Evolutionary conservation across 2,113 vertebrate genomes (phyloP), one percentile per base, ranked within the genome.

Genomic region (Candoia aspera): DNA sequence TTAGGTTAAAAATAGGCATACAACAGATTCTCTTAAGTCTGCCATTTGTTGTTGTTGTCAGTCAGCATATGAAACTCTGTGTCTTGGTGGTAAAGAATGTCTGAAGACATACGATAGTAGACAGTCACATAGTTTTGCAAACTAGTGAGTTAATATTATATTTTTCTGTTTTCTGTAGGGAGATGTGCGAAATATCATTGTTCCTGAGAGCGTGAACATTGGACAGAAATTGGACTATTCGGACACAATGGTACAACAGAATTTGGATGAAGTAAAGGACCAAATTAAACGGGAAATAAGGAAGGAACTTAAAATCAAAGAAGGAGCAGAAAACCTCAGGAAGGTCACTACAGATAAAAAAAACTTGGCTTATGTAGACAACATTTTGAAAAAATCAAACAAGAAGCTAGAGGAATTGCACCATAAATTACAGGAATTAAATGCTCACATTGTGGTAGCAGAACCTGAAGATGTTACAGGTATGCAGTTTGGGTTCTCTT

Each of bases 291-390:
- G 99, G 33, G 99, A 99, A 98, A 99, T 99, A 97, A 99, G 99
- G 95, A 99, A 99, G 95, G 99, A 99, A 98, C 98, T 99, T 95
- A 99, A 99, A 98, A 99, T 99, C 96, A 99, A 99, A 97, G 99
- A 99, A 96, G 99, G 99, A 91, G 98, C 99, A 1, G 99, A 99
- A 97, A 99, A 99, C 97, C 98, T 99, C 93, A 98, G 99, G 91
- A 98, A 98, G 97, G 99, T 99, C 91, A 99, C 99, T 95, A 99
- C 99, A 0, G 99, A 99, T 97, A 99, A 99, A 98, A 99, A 99
- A 98, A 99, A 98, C 96, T 98, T 99, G 97, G 99, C 99, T 6
- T 99, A 99, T 87, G 99, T 99, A 92, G 99, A 99, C 97, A 99
- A 99, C 97, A 99, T 99, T 98, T 98, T 99, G 96, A 99, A 99